These are phyloP conservation scores for Erebia palarica DNA, from an alignment of 2,888 invertebrate genomes.

Conservation along the genomic window DNA sequence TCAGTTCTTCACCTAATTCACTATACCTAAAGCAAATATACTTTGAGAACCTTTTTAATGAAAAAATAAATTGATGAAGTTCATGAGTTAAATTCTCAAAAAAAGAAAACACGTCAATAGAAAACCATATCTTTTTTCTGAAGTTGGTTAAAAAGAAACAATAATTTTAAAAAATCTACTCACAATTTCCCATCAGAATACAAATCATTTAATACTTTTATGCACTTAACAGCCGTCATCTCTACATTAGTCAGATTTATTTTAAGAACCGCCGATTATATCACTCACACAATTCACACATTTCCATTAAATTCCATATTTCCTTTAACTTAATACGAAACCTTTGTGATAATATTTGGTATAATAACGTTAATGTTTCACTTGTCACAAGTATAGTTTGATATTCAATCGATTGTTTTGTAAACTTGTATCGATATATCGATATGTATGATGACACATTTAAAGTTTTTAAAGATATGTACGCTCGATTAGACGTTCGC, in stretches of 20 bases:
- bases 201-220: conserved; percentile 64
- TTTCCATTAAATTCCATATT: conserved; percentile 37
- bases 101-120: no score
- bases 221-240: conserved; percentile 59
- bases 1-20: no score
- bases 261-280: conserved; percentile 45
- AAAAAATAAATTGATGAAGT: no score
- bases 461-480: conserved; percentile 49
- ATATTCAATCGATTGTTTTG: conserved; percentile 12
- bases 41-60: no score
- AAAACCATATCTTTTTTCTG: no score
- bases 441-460: conserved; percentile 28
- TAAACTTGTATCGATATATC: conserved; percentile 9
- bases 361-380: not conserved
- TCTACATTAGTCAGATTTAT: conserved; percentile 67
- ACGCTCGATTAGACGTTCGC: conserved; percentile 58
- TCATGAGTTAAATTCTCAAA: no score
- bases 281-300: conserved; percentile 36
- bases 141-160: not conserved
- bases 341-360: not conserved
- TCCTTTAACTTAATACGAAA: not conserved
- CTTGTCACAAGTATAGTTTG: conserved; percentile 1
- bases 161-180: conserved; percentile 47
- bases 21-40: no score
- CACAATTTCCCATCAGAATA: conserved; percentile 77